Evolutionary conservation across 2,888 invertebrate species (phyloP), one percentile per base, ranked within the genome.

Genomic region (Ctena decussata): DNA sequence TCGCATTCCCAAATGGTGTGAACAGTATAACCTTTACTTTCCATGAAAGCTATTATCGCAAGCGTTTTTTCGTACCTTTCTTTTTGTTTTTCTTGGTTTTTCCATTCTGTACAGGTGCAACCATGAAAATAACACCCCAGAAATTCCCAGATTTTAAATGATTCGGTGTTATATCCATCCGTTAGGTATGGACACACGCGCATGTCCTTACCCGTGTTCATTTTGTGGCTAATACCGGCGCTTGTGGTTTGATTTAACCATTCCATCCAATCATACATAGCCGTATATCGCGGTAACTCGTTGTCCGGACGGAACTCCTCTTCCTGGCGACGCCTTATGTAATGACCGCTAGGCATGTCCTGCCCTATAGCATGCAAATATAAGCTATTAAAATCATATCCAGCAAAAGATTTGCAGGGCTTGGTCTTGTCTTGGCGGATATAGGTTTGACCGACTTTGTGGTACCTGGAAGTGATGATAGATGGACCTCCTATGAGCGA

Each of bases 371-470:
- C 75, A 24, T 71, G 60, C 1, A 84, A 27, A 76, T 86, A 82
- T 0, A 86, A 44, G 27, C 72, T 69, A 77, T 86, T 84, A 1
- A 73, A 78, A 30, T 86, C 86, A 70, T 73, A 80, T 3, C 86
- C 83, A 0, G 70, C 27, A 5, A 83, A 77, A n/a, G 65, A 69
- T 60, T 72, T 30, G 69, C 79, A 82, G 0, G 82, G 80, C 2
- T 44, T 49, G 12, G 24, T 27, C 27, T 57, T 57, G 12, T 53
- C 39, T 0, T 11, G 12, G n/a, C 84, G 15, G 0, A 86, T 80
- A 37, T 27, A 60, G 24, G 82, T 80, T 35, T 46, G 41, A 39
- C 77, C 80, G 0, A 21, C 57, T 37, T 83, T 35, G 41, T 65
- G 65, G 44, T 82, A 35, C 15, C 82, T 32, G n/a, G 74, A 76